Evolutionary conservation across 1,140 invertebrate species (phyloP).

Genomic region (Drosophila nigromelanica): DNA sequence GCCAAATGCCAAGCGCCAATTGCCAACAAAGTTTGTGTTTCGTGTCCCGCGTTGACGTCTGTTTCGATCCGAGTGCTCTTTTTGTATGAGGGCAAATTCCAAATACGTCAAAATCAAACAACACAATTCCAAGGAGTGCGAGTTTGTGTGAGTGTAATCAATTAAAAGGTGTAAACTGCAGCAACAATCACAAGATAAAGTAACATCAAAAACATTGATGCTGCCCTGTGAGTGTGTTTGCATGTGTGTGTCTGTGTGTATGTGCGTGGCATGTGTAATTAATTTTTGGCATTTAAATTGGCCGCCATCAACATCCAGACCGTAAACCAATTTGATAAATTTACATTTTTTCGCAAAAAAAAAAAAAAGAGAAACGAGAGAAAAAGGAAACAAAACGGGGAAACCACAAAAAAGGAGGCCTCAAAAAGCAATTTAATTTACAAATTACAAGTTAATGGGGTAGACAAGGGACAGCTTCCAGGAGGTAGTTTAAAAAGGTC

Average conservation of each 20-base stretch:
- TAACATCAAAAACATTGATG: constrained; percentile 6
- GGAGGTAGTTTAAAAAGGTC: constrained; percentile 3
- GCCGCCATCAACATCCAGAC: constrained; percentile 56
- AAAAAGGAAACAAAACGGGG: constrained; percentile 13
- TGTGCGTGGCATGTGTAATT: constrained; percentile 64
- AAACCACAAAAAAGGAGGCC: constrained; percentile 42
- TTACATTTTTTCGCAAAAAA: constrained; percentile 62
- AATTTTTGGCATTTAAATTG: constrained; percentile 74
- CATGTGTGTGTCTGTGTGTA: constrained; percentile 25
- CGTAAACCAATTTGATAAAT: constrained; percentile 79
- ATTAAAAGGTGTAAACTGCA: constrained; percentile 24
- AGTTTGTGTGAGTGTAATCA: constrained; percentile 23
- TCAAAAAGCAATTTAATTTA: constrained; percentile 73
- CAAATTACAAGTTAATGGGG: constrained; percentile 77
- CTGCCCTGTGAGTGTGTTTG: constrained; percentile 11
- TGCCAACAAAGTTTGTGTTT: constrained; percentile 27
- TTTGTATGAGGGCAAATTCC: constrained; percentile 3
- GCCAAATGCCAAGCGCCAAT: constrained; percentile 32
- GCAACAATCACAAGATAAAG: constrained; percentile 6
- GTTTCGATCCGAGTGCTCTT: constrained; percentile 4
- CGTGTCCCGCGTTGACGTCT: constrained; percentile 20
- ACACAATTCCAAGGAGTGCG: constrained; percentile 16
- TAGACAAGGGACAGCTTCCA: constrained; percentile 20
- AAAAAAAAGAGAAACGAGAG: neutral
- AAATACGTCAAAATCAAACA: constrained; percentile 23